These are phyloP conservation scores for Mormyrus proboscirostris DNA, from an alignment of 2,797 vertebrate genomes.

Conservation along the genomic window DNA sequence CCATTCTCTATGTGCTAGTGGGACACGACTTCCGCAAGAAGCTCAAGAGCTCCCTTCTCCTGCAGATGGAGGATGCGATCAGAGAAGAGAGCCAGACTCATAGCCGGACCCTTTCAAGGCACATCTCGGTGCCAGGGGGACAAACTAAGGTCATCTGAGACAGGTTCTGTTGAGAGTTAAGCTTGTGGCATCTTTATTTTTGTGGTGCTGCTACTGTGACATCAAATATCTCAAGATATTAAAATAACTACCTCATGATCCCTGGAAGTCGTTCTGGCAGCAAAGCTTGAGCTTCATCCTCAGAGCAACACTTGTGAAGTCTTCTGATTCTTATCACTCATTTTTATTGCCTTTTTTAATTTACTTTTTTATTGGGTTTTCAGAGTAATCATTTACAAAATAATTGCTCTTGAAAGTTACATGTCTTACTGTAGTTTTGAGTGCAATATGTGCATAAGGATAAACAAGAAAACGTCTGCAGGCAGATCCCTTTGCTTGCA, in stretches of 20 bases:
- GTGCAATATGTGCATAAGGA: neutral
- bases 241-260: neutral
- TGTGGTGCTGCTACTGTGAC: neutral
- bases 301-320: neutral
- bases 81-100: conserved; percentile 67
- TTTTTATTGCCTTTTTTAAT: neutral
- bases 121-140: conserved; percentile 31
- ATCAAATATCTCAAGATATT: neutral
- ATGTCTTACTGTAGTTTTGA: neutral
- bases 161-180: neutral
- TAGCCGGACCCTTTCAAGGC: conserved; percentile 57
- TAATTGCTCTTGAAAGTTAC: neutral
- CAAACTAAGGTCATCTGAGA: neutral
- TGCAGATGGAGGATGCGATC: conserved; percentile 68
- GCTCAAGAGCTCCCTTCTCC: conserved; percentile 64
- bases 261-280: neutral
- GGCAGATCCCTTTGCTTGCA: neutral
- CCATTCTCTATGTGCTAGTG: conserved; percentile 79
- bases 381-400: neutral
- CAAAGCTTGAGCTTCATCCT: neutral
- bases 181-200: neutral
- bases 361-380: neutral
- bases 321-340: neutral
- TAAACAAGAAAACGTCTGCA: neutral
- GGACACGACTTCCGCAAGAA: conserved; percentile 77